Evolutionary conservation across 1,140 invertebrate genomes (phyloP), one percentile per base, ranked within the genome.

Genomic region (Heliconius hewitsoni): DNA sequence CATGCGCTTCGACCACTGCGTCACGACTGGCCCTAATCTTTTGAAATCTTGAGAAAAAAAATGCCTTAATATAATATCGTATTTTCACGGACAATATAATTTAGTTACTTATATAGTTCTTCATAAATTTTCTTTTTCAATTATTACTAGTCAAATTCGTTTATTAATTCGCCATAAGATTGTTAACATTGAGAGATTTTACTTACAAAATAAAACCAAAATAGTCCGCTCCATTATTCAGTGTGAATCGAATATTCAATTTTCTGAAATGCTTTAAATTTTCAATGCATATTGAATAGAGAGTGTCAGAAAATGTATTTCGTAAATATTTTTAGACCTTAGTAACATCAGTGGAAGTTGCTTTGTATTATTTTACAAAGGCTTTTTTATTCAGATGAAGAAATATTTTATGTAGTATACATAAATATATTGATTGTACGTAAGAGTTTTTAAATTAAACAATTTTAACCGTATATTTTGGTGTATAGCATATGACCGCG

Each of bases 211-310:
- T 39, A 39, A 72, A 37, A 2, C 19, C 23, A 66, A 13, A 30
- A 30, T 57, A 55, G 34, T 19, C 60, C 74, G 66, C 71, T 81
- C 74, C 60, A 81, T 81, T 81, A 81, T 81, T 81, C 75, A 81
- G 76, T 34, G 16, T 70, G 72, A 74, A 74, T 81, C 75, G 75
- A 81, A 81, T 81, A 81, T 81, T 81, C 79, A 73, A 57, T 73
- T 73, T 76, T 77, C 52, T 71, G 75, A 77, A 72, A 77, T 73
- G 70, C 71, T 81, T 77, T 77, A 77, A 74, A 80, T 52, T 77
- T 79, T 57, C 73, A 79, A 79, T 71, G 66, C 73, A 52, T 66
- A 66, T 66, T 66, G 60, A 66, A 66, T 66, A 27, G 27, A 66
- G 27, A 66, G 27, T 30, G 11, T 30, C 60, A 66, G 11, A 60